Conservation (phyloP, 2,888 invertebrate genomes). For the Eucera pruinosa region DNA sequence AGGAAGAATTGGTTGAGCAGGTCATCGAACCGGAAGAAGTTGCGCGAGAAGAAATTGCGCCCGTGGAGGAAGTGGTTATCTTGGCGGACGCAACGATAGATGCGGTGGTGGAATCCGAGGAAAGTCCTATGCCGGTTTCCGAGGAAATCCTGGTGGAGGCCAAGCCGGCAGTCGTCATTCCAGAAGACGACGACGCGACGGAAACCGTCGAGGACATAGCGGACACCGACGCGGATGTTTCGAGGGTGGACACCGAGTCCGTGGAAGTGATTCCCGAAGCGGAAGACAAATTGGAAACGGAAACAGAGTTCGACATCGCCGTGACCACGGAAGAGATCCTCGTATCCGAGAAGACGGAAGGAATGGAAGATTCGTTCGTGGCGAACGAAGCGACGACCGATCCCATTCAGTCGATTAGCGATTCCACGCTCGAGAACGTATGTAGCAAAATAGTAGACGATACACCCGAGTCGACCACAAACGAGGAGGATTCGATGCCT, state of each 20-base stretch:
- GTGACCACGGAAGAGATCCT: constrained; percentile 43
- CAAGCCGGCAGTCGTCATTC: constrained; percentile 68
- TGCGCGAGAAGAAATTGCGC: constrained; percentile 14
- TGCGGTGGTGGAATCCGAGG: constrained; percentile 71
- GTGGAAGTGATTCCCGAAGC: constrained; percentile 22
- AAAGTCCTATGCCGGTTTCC: constrained; percentile 74
- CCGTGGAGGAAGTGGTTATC: constrained; percentile 27
- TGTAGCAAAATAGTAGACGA: constrained; percentile 9
- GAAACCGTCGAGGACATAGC: constrained; percentile 50
- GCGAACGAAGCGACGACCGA: constrained; percentile 16
- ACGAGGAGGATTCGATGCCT: constrained; percentile 40
- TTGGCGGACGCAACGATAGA: constrained; percentile 17
- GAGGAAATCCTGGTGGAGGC: constrained; percentile 67
- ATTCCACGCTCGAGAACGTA: constrained; percentile 16
- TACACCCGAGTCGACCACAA: constrained; percentile 16
- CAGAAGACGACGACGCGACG: constrained; percentile 65
- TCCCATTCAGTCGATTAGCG: constrained; percentile 8
- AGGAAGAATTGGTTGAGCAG: constrained; percentile 22
- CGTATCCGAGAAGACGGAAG: constrained; percentile 31
- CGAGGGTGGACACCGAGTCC: constrained; percentile 10
- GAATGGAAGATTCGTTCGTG: constrained; percentile 30
- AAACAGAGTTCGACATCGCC: constrained; percentile 21
- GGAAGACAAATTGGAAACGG: constrained; percentile 40
- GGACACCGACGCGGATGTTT: constrained; percentile 32
- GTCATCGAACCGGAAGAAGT: constrained; percentile 10